Evolutionary conservation across 1,140 invertebrate species (phyloP), one percentile per base, ranked within the genome.

Genomic region (Zaprionus capensis): DNA sequence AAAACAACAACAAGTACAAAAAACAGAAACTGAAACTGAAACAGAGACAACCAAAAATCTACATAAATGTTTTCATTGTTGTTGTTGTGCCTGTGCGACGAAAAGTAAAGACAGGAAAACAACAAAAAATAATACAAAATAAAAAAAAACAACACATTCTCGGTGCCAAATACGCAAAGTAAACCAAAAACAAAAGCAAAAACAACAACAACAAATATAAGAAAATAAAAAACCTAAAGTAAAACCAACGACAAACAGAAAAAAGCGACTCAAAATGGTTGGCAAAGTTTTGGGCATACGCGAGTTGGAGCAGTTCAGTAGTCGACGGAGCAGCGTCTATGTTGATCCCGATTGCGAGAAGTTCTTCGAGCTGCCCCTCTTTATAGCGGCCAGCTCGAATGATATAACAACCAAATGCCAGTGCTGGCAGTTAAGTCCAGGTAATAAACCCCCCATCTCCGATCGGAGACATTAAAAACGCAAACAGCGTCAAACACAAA

Each of bases 331-430:
- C 72, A 93, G 92, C 73, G 79, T 92, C 78, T 93, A 93, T 67
- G 91, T 93, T 55, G 91, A 92, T 92, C 92, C 92, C 67, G 92
- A 93, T 75, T 92, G 92, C 62, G 92, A 93, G 57, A 93, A 93
- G 61, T 92, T 93, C 76, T 92, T 93, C 64, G 92, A 92, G 76
- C 73, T 93, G 78, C 92, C 92, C 41, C 79, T 85, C 11, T 92
- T 92, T 62, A 92, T 92, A 41, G 86, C 88, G 66, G 91, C 82
- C 78, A 93, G 92, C 71, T 82, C 91, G 67, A 92, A 92, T 91
- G 91, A 92, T 78, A 82, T 92, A 70, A 87, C 91, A 49, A 91
- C 91, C 46, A 92, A 91, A 64, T 92, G 91, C 66, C 84, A 92
- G 78, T 92, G 91, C 57, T 92, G 72, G 68, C 91, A 92, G 75